A percentile compares a stretch with the other conserved stretches of the same genome.
Conservation (phyloP, 2,888 invertebrate genomes). For the Eustalomyia histrio region DNA sequence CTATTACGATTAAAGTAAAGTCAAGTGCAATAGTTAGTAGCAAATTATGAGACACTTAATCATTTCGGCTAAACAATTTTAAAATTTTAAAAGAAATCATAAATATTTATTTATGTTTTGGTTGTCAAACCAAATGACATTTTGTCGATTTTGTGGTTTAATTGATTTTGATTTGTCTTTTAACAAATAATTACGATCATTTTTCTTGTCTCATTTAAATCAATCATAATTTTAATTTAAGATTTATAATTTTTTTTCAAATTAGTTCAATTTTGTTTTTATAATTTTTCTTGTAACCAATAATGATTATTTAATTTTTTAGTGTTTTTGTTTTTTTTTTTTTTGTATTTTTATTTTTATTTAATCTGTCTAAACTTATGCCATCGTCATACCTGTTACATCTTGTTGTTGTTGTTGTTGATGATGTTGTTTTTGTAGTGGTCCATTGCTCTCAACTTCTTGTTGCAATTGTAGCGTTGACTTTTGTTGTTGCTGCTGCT, state of each 20-base stretch:
- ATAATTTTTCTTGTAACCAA: conserved; percentile 14
- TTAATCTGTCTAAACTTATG: conserved; percentile 33
- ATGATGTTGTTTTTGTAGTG: conserved; percentile 33
- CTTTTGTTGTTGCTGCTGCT: conserved; percentile 66
- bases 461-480: conserved; percentile 52
- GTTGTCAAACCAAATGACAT: conserved; percentile 24
- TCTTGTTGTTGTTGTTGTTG: conserved; percentile 40
- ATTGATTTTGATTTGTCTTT: conserved; percentile 45
- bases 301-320: conserved; percentile 54
- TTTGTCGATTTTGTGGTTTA: conserved; percentile 16
- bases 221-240: conserved; percentile 12
- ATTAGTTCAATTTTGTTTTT: conserved; percentile 1
- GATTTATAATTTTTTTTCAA: background rate
- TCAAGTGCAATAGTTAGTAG: background rate
- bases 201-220: conserved; percentile 33
- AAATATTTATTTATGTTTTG: background rate
- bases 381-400: conserved; percentile 61
- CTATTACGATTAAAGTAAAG: background rate
- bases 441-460: conserved; percentile 58
- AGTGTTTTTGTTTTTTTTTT: background rate
- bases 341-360: background rate
- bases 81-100: conserved; percentile 23
- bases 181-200: conserved; percentile 35
- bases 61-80: background rate
- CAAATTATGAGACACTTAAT: background rate